Conservation (phyloP, 2,797 vertebrate species). For the Carapus acus region DNA sequence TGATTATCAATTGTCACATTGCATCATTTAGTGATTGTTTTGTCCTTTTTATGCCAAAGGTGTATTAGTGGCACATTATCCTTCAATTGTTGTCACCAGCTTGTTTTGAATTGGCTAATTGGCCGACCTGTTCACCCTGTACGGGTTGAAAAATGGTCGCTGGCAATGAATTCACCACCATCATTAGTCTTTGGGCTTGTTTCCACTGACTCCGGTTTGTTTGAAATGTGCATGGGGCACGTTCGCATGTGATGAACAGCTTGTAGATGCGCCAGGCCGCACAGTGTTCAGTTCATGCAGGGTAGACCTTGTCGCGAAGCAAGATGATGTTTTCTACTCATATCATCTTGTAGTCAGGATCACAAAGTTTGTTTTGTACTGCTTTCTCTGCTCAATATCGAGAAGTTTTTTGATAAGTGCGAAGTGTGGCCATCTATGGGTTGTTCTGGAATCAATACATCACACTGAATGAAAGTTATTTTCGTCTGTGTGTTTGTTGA, state of each 20-base stretch:
- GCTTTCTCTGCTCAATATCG: not conserved
- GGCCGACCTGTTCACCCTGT: constrained; percentile 24
- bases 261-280: constrained; percentile 11
- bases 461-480: constrained; percentile 17
- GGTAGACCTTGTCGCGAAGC: constrained; percentile 1
- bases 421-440: too few relatives aligned
- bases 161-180: constrained; percentile 33
- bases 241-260: constrained; percentile 29
- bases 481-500: constrained; percentile 11
- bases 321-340: too few relatives aligned
- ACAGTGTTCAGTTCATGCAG: not conserved
- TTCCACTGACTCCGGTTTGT: constrained; percentile 38
- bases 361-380: not conserved
- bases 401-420: too few relatives aligned
- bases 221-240: constrained; percentile 32
- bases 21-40: constrained; percentile 30
- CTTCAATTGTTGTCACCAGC: constrained; percentile 27
- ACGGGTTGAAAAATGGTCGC: constrained; percentile 28
- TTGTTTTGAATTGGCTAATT: constrained; percentile 43
- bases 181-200: constrained; percentile 29
- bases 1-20: constrained; percentile 19
- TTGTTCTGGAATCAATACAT: not conserved
- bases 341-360: not conserved
- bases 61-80: constrained; percentile 35
- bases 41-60: constrained; percentile 27